These are phyloP conservation scores for Tetragonula carbonaria DNA, from an alignment of 2,888 invertebrate species.

Conservation along the genomic window DNA sequence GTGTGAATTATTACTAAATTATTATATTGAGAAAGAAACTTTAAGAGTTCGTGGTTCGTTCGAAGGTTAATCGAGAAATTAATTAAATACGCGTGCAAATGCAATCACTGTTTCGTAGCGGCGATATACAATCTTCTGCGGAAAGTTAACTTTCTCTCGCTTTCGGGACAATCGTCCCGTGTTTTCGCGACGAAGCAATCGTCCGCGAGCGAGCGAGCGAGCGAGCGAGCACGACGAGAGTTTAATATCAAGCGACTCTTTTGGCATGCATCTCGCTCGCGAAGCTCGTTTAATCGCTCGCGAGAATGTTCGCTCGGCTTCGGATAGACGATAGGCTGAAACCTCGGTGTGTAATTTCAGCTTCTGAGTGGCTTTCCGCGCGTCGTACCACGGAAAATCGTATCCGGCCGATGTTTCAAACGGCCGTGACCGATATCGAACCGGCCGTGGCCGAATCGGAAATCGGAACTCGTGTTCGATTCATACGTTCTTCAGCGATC, in stretches of 20 bases:
- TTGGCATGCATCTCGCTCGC: background rate
- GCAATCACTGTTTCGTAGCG: too few species aligned
- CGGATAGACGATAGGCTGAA: background rate
- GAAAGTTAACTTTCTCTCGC: too few species aligned
- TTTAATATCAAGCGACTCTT: background rate
- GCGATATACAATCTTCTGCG: background rate
- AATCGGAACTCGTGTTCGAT: background rate
- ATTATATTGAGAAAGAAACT: too few species aligned
- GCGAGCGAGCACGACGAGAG: too few species aligned
- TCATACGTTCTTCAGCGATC: background rate
- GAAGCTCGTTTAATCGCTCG: background rate
- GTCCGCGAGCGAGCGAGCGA: background rate
- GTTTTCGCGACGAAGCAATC: background rate
- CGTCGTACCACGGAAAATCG: background rate
- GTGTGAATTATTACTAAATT: too few species aligned
- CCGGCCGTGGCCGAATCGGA: background rate
- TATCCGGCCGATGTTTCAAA: conserved; percentile 1
- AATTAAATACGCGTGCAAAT: too few species aligned
- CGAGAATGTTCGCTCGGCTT: background rate
- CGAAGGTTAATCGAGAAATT: too few species aligned
- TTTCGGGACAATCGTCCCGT: background rate
- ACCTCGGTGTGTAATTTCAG: background rate
- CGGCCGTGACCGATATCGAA: background rate
- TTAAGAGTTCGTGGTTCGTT: too few species aligned
- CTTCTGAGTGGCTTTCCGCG: background rate